Evolutionary conservation across 1,140 invertebrate species (phyloP), one percentile per base, ranked within the genome.

Genomic region (Acyrthosiphon pisum): DNA sequence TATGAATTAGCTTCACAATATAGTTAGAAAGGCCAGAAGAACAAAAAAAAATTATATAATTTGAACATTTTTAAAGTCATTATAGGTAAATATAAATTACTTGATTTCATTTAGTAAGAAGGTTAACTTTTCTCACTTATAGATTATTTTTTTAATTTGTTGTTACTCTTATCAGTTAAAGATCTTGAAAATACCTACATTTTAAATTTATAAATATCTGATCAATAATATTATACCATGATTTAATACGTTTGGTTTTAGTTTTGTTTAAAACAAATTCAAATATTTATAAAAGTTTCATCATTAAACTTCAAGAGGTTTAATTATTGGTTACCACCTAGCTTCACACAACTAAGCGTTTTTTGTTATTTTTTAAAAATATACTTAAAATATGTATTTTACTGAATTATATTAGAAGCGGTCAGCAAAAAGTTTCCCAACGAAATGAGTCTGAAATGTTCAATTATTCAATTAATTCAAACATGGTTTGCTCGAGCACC

Each of bases 21-120:
- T 87, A 87, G 84, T n/a, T 87, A 44, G 84, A 87, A 87, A 48
- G 84, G 44, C 22, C 84, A 87, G 44, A 87, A 87, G 26, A 30
- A 87, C 35, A 87, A 87, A 48, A 87, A 48, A 46, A 87, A 87
- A 87, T 46, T 87, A n/a, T 9, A 46, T 46, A 14, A 9, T 30
- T 46, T 87, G 23, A 87, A 87, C 18, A 87, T 87, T 48, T 46
- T 44, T 48, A 44, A 87, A 87, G 84, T 87, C 8, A 87, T 87
- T n/a, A 46, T 87, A 48, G 41, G 84, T 87, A 87, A 46, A n/a
- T 35, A 83, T 37, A 83, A 83, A 35, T 35, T 83, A 83, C 41
- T 41, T 41, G 4, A n/a, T 68, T 53, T 53, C 50, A 6, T 53
- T 53, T 53, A 53, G 50, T 53, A 53, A 53, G 20, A 53, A 0